Conservation (phyloP, 23 tunicate genomes). For the Ciona savignyi region DNA sequence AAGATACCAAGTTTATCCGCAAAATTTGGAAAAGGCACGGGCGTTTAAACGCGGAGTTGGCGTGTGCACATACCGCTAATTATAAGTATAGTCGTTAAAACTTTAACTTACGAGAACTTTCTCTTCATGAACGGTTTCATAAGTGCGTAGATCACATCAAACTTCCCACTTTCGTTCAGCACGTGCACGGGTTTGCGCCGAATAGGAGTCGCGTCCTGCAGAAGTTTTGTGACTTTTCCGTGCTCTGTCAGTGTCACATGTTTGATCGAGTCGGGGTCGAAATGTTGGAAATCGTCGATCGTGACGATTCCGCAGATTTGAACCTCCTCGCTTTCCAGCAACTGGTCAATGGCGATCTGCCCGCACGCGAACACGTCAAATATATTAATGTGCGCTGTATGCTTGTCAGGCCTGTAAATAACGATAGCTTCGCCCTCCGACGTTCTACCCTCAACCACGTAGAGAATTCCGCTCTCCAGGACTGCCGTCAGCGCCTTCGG, state of each 20-base stretch:
- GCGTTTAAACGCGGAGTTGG: no score
- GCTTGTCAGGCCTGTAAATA: not conserved
- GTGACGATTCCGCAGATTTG: not conserved
- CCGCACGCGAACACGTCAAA: not conserved
- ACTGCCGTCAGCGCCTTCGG: not conserved
- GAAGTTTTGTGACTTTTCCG: not conserved
- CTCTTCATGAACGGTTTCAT: not conserved
- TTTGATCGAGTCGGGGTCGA: not conserved
- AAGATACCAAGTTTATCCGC: no score
- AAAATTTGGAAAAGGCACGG: no score
- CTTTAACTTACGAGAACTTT: not conserved
- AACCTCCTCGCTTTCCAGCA: not conserved
- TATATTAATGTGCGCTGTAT: not conserved
- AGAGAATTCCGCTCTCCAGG: not conserved
- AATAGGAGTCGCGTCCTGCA: not conserved
- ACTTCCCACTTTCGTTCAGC: not conserved
- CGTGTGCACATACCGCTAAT: no score
- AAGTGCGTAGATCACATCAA: not conserved
- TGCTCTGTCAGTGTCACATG: not conserved
- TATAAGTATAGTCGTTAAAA: no score
- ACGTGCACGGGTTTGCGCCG: not conserved
- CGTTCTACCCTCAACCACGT: not conserved
- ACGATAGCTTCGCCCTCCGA: not conserved
- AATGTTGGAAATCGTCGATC: constrained; percentile 3
- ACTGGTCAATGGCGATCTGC: not conserved